phyloP scores from a whole-genome alignment of 2,113 vertebrate species.

The Antigone vipio region DNA sequence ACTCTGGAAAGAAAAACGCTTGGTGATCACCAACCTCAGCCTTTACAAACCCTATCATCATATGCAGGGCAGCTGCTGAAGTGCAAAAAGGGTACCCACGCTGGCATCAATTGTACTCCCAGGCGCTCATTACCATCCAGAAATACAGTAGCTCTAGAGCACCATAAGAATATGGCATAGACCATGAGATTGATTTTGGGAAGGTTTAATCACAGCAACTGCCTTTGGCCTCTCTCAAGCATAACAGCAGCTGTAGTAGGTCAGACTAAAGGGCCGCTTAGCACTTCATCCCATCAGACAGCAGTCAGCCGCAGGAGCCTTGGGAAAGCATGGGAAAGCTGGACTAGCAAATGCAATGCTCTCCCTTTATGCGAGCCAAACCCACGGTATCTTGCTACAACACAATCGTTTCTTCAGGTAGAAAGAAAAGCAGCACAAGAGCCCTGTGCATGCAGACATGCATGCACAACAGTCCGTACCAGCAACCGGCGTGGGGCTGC shows the following conservation, averaged over 20 bases:
- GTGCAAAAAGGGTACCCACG: not conserved
- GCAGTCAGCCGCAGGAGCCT: not conserved
- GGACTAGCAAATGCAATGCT: not conserved
- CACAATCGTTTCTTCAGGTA: not conserved
- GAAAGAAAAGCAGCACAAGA: not conserved
- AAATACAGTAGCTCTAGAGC: not conserved
- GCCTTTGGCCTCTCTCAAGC: not conserved
- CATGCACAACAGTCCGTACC: fast-evolving
- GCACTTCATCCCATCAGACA: not conserved
- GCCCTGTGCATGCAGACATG: not conserved
- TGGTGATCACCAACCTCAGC: not conserved
- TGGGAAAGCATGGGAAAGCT: not conserved
- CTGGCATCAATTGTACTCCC: not conserved
- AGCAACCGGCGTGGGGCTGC: not conserved
- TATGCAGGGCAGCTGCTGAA: not conserved
- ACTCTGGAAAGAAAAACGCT: not conserved
- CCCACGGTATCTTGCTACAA: not conserved
- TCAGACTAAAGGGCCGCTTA: not conserved
- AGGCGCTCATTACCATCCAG: not conserved
- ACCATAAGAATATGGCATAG: not conserved
- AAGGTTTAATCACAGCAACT: not conserved
- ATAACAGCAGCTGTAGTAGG: not conserved
- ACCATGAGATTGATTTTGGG: not conserved
- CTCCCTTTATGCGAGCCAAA: not conserved
- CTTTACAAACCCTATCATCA: not conserved